Evolutionary conservation across 2,888 invertebrate species (phyloP), one percentile per base, ranked within the genome.

Genomic region (Ceriagrion tenellum): DNA sequence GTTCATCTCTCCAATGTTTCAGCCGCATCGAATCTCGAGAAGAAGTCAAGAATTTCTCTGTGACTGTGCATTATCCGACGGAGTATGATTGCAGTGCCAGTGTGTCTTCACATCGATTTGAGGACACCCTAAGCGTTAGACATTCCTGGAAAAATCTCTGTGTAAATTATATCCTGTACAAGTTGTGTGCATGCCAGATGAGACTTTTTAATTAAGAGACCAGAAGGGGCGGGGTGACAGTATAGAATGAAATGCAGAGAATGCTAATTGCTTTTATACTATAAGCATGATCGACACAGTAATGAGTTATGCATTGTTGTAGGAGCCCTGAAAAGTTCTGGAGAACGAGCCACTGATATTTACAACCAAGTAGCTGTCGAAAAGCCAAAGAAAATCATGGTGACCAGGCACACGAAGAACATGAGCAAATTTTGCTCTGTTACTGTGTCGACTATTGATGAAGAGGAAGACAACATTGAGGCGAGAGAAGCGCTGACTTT

Each of bases 361-460:
- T 98, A 98, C 96, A 98, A 98, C 96, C 98, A 98, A 97, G 98
- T 98, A 18, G 98, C 98, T 0, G 97, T 98, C 23, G 98, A 98
- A 90, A 98, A 98, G 96, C 98, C 98, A 0, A 98, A 99, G 97
- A 99, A 99, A 97, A 98, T 99, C 95, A 99, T 99, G 98, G 99
- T 99, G 1, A 99, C 99, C 0, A 99, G 99, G 97, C 99, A 99
- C 96, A 99, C 99, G 0, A 99, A 99, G 97, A 99, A 99, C 97
- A 99, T 99, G 99, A 99, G 99, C 74, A 99, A 99, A 97, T 99
- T 99, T 97, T 99, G 99, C 97, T 99, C 99, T 0, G 99, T 99
- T 12, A 99, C 99, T 0, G 99, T 99, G 12, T 99, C 99, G 0
- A 99, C 99, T 0, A 99, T 99, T 96, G 99, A 99, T 96, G 99